These are phyloP conservation scores for Pitta sordida DNA, from an alignment of 2,113 vertebrate species.

Conservation along the genomic window DNA sequence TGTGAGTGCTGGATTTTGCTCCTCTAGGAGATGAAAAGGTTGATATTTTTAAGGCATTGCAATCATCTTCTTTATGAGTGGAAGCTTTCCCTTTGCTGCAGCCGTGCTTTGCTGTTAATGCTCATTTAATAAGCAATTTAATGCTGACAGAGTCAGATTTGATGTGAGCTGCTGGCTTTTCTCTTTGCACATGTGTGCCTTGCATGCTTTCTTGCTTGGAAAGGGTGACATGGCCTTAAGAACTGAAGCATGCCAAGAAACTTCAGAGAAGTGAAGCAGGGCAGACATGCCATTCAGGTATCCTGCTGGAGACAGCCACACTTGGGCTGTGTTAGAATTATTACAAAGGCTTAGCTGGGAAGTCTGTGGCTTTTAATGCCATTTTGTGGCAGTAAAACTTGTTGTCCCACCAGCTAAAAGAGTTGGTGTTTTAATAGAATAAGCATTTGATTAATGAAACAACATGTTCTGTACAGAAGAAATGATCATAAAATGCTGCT, in stretches of 20 bases:
- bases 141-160: background rate
- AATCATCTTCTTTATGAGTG: background rate
- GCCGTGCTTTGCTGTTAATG: background rate
- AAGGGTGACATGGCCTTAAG: background rate
- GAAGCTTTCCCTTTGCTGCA: background rate
- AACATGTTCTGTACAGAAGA: constrained; percentile 61
- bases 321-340: constrained; percentile 43
- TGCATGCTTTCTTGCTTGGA: background rate
- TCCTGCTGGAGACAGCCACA: background rate
- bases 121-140: background rate
- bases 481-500: constrained; percentile 66
- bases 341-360: constrained; percentile 55
- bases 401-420: constrained; percentile 47
- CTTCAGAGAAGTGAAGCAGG: background rate
- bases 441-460: constrained; percentile 73
- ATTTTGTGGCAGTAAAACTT: constrained; percentile 65
- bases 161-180: background rate
- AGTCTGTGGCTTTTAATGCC: constrained; percentile 62
- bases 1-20: background rate
- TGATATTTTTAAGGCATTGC: background rate
- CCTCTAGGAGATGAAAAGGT: background rate
- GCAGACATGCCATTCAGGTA: background rate
- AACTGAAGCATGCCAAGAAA: background rate
- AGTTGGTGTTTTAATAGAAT: constrained; percentile 67
- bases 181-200: background rate